Percentiles rank a stretch among this genome's conserved stretches.
Evolutionary conservation across 2,888 invertebrate genomes (phyloP).

Genomic region (Campoletis raptor): DNA sequence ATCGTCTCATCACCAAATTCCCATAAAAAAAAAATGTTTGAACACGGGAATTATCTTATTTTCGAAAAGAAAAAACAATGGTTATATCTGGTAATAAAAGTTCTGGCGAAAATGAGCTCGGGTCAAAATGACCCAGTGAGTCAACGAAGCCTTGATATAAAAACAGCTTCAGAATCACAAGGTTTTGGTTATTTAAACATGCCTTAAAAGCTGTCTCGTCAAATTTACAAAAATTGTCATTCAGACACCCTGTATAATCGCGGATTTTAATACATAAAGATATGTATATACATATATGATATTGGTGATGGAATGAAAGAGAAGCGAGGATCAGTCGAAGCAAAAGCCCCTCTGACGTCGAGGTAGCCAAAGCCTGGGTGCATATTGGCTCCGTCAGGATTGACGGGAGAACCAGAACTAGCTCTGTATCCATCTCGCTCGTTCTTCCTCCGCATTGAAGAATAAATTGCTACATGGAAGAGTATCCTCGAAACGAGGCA

Average conservation of each 20-base stretch:
- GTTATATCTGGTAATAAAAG: no score
- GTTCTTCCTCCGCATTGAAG: constrained; percentile 37
- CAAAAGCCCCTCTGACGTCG: constrained; percentile 34
- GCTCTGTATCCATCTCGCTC: constrained; percentile 22
- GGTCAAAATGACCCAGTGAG: no score
- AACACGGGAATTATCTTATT: no score
- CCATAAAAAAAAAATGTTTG: no score
- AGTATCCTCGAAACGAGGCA: constrained; percentile 26
- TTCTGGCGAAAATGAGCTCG: no score
- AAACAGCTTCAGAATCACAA: no score
- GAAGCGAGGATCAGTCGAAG: constrained; percentile 47
- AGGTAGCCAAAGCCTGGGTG: constrained; percentile 42
- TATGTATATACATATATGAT: constrained; percentile 33
- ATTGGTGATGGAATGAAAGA: constrained; percentile 52
- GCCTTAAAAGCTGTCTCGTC: background rate
- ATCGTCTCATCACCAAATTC: no score
- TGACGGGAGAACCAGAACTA: constrained; percentile 31
- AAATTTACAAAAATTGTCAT: background rate
- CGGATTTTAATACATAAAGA: background rate
- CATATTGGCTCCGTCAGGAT: constrained; percentile 60
- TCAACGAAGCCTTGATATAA: no score
- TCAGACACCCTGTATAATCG: constrained; percentile 6
- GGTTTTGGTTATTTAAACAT: no score
- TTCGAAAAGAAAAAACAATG: no score
- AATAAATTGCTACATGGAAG: constrained; percentile 54